These are phyloP conservation scores for Thamnaconus septentrionalis DNA, from an alignment of 2,113 vertebrate genomes.

Conservation along the genomic window DNA sequence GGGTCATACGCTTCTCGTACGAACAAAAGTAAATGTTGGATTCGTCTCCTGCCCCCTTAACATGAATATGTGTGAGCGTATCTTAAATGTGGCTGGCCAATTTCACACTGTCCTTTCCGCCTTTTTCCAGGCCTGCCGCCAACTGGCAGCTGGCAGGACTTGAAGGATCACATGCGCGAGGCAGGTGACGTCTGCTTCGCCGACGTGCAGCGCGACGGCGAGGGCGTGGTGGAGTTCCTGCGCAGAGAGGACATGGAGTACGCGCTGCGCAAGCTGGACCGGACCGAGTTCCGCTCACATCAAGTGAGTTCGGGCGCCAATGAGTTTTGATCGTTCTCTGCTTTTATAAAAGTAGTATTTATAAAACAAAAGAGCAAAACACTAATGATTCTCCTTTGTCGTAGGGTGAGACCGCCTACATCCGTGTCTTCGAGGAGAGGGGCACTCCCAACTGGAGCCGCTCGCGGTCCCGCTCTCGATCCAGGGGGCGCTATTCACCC, in stretches of 20 bases:
- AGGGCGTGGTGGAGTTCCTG: constrained; percentile 86
- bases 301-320: constrained; percentile 70
- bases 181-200: constrained; percentile 86
- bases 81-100: too few relatives aligned
- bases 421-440: constrained; percentile 86
- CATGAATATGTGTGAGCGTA: too few relatives aligned
- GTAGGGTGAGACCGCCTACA: constrained; percentile 89
- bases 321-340: background rate
- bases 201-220: constrained; percentile 83
- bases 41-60: too few relatives aligned
- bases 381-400: background rate
- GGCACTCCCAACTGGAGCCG: constrained; percentile 82
- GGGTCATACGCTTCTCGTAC: too few relatives aligned
- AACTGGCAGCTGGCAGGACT: constrained; percentile 90
- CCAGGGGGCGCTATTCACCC: constrained; percentile 86
- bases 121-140: constrained; percentile 77
- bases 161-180: constrained; percentile 87
- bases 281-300: constrained; percentile 84
- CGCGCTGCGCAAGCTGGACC: constrained; percentile 81
- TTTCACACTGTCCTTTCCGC: too few relatives aligned
- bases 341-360: too few relatives aligned
- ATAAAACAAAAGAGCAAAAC: background rate
- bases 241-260: constrained; percentile 88
- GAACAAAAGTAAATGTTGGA: too few relatives aligned
- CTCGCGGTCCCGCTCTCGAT: constrained; percentile 88